phyloP scores from a whole-genome alignment of 2,888 invertebrate genomes.

The Serripes groenlandicus region DNA sequence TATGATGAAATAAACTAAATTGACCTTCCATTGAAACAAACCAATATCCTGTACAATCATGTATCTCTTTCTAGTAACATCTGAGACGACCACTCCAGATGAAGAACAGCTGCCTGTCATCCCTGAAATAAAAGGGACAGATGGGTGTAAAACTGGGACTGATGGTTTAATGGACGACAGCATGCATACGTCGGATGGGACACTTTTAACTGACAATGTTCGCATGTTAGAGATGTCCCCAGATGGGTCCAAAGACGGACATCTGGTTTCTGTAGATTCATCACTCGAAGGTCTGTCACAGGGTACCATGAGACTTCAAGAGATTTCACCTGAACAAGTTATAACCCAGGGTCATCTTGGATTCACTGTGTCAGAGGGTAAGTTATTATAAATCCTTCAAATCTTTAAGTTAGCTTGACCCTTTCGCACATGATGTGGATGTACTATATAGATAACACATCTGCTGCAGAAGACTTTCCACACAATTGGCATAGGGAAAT shows the following conservation, averaged over 20 bases:
- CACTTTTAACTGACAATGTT: neutral
- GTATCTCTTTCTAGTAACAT: constrained; percentile 58
- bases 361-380: constrained; percentile 61
- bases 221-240: constrained; percentile 7
- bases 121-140: constrained; percentile 39
- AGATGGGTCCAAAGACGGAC: constrained; percentile 1
- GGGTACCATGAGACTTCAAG: constrained; percentile 48
- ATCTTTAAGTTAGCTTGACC: neutral
- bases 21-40: too few relatives aligned
- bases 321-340: constrained; percentile 47
- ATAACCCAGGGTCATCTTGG: constrained; percentile 35
- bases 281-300: constrained; percentile 40
- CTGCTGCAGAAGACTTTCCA: neutral
- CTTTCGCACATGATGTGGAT: neutral
- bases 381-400: too few relatives aligned
- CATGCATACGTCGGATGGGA: neutral
- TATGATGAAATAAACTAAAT: too few relatives aligned
- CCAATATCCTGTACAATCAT: too few relatives aligned
- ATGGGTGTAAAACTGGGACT: neutral
- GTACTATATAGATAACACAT: neutral
- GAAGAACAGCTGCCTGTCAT: constrained; percentile 62
- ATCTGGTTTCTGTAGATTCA: constrained; percentile 35
- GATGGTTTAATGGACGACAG: neutral
- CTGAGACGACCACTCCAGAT: constrained; percentile 58
- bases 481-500: neutral